These are phyloP conservation scores for Linnaemya tessellans DNA, from an alignment of 2,888 invertebrate genomes.

Conservation along the genomic window DNA sequence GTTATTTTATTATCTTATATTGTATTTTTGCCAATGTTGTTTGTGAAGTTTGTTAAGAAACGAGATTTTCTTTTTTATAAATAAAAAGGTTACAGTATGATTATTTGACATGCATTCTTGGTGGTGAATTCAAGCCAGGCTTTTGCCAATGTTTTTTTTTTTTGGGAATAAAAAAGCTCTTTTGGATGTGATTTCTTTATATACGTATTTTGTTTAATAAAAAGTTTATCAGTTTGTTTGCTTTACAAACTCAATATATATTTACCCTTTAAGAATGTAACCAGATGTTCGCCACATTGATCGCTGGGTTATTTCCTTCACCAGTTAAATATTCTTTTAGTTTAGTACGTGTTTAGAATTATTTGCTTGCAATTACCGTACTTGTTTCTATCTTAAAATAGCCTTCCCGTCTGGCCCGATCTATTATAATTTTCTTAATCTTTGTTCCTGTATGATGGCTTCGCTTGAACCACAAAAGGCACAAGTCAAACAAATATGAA, in stretches of 20 bases:
- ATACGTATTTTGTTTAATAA: neutral
- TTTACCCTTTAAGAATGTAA: neutral
- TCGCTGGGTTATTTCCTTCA: conserved; percentile 18
- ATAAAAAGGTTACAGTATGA: conserved; percentile 64
- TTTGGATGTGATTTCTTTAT: conserved; percentile 6
- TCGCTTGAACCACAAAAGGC: conserved; percentile 50
- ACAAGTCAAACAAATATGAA: conserved; percentile 67
- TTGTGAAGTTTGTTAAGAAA: conserved; percentile 27
- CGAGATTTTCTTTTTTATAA: conserved; percentile 2
- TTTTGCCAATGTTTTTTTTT: conserved; percentile 8
- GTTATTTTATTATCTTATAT: conserved; percentile 5
- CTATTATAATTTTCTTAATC: conserved; percentile 67
- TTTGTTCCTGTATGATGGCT: conserved; percentile 28
- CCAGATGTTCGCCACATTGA: neutral
- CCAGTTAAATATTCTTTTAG: conserved; percentile 31
- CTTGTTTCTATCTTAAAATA: conserved; percentile 36
- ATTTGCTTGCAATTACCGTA: conserved; percentile 65
- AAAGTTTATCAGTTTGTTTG: too few relatives aligned
- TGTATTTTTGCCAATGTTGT: conserved; percentile 12
- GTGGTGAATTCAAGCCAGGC: conserved; percentile 37
- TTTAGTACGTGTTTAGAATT: conserved; percentile 70
- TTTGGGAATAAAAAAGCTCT: neutral
- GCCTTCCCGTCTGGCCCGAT: conserved; percentile 35
- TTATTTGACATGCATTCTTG: conserved; percentile 49
- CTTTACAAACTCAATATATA: too few relatives aligned